A percentile compares a stretch with the other conserved stretches of the same genome.
Conservation (phyloP, 2,113 vertebrate species). For the Python bivittatus region DNA sequence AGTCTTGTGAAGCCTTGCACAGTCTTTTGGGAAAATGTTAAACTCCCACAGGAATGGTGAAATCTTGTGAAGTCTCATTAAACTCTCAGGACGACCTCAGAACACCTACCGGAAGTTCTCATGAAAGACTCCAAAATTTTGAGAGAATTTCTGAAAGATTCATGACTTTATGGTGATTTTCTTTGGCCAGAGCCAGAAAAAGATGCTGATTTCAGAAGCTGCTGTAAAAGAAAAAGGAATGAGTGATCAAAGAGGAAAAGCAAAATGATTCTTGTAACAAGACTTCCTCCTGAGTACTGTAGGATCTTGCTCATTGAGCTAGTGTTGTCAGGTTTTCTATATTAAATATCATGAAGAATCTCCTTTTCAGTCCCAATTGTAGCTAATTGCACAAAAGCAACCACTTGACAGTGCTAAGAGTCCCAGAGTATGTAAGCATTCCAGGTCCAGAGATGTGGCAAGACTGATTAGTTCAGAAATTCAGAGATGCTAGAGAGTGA, state of each 20-base stretch:
- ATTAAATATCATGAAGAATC: neutral
- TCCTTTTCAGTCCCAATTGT: neutral
- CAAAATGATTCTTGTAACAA: neutral
- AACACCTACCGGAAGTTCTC: no score
- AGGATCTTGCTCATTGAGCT: neutral
- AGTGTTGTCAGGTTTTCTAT: no score
- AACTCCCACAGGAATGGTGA: no score
- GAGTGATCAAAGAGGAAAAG: neutral
- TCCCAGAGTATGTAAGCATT: neutral
- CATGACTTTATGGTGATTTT: no score
- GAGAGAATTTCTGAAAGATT: no score
- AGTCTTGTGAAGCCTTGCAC: no score
- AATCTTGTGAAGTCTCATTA: no score
- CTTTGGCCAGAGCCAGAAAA: neutral
- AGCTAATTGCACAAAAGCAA: neutral
- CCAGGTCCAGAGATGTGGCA: neutral
- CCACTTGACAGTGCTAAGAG: neutral
- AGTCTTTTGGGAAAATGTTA: no score
- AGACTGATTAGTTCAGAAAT: no score
- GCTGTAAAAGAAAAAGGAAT: neutral
- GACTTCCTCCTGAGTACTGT: neutral
- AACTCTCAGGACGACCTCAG: no score
- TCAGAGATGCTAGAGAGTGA: neutral
- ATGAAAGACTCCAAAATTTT: no score
- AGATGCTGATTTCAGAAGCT: neutral